Base-by-base conservation (phyloP, 2,888 invertebrate genomes). In the Drosophila affinis region DNA sequence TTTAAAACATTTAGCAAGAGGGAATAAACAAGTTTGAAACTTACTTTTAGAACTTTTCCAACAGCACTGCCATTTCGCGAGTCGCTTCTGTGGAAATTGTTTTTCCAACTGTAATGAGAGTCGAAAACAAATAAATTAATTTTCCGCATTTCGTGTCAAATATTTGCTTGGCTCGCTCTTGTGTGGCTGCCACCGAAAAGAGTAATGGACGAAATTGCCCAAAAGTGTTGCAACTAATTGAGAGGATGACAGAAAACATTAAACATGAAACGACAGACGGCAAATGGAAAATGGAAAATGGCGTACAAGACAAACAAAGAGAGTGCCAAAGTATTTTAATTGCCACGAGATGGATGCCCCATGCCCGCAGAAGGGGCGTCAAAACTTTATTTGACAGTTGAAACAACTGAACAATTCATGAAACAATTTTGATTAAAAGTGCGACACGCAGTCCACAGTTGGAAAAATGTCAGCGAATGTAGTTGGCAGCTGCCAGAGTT, bases 401-500 rank as follows among this genome's bases (percentile, higher is more conserved):
- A 32, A 72, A 63, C 72, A 88, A 71, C 83, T 82, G 88, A 86
- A 83, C 87, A 82, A 85, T 87, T 85, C 82, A 77, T 87, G 88
- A 75, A 87, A 82, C 80, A 87, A 86, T 89, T 87, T 87, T 89
- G 86, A 89, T 88, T 88, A 88, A 87, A 85, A 81, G 77, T 80
- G 76, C 83, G 80, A 74, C 77, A 75, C 70, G 75, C 83, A 71
- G 71, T 76, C 75, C 70, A 34, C 64, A 60, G 48, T 34, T 64
- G 62, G 63, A 59, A 55, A 68, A 34, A 60, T 68, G 75, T 67
- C 76, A 49, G 61, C 63, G 21, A 46, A 72, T 49, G 73, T 57
- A 72, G 39, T 47, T 73, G 73, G 55, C 73, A 68, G 27, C 48
- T 60, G 51, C 17, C 46, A 48, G 51, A 49, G 44, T 12, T 14